Evolutionary conservation across 92 coral and sea anemone species (phyloP).

Genomic region (Virgularia gustaviana): DNA sequence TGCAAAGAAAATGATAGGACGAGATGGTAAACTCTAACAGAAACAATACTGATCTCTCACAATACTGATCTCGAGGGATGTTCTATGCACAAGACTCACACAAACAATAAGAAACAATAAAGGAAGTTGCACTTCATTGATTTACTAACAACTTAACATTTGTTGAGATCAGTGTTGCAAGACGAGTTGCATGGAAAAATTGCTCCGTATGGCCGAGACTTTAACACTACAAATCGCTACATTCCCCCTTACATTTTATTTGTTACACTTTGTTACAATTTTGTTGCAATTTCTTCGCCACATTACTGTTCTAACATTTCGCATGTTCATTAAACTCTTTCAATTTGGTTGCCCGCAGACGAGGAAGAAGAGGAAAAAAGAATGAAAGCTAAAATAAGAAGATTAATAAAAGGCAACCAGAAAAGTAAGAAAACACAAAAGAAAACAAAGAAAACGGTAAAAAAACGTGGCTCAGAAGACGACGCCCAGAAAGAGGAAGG

Average conservation of each 20-base stretch:
- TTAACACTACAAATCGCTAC: no score
- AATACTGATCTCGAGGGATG: neutral
- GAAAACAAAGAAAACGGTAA: neutral
- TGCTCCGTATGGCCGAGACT: no score
- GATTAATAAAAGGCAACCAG: neutral
- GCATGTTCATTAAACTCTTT: no score
- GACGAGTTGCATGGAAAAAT: no score
- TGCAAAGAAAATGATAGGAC: conserved; percentile 10
- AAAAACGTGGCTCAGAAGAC: neutral
- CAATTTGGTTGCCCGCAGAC: no score
- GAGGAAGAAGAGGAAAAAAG: conserved; percentile 30
- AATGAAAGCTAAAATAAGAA: conserved; percentile 2
- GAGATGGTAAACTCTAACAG: neutral
- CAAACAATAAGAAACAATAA: neutral
- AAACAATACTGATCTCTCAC: neutral
- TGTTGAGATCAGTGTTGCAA: no score
- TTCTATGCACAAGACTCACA: no score
- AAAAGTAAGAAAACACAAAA: neutral
- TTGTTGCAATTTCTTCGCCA: neutral
- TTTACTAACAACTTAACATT: neutral
- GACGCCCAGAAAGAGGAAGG: conserved; percentile 9
- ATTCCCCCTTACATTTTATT: no score
- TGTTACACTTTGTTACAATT: no score
- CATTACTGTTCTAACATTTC: no score
- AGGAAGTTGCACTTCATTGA: neutral